Percentiles rank a stretch among this genome's conserved stretches.
phyloP scores from a whole-genome alignment of 2,113 vertebrate species.

The Chamaetylas fuelleborni region DNA sequence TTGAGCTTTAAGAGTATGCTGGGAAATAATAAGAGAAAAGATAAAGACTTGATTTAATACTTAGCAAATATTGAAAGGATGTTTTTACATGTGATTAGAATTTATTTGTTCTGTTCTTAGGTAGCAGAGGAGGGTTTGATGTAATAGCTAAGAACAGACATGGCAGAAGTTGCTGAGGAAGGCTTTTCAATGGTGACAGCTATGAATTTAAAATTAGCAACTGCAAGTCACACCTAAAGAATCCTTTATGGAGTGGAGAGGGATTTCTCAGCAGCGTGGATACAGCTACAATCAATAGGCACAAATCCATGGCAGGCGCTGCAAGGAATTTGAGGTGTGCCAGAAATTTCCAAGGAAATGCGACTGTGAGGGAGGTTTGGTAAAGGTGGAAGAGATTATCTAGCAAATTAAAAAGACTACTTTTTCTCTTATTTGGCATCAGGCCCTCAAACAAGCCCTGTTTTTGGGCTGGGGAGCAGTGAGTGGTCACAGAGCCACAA shows the following conservation, averaged over 20 bases:
- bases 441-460: fast-evolving
- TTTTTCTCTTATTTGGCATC: not conserved
- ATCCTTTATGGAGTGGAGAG: not conserved
- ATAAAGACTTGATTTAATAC: slow-evolving; percentile 64
- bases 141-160: slow-evolving; percentile 10
- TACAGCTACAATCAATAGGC: not conserved
- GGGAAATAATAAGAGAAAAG: slow-evolving; percentile 53
- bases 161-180: slow-evolving; percentile 50
- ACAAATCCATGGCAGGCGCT: not conserved
- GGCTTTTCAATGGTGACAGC: not conserved
- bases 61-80: slow-evolving; percentile 50
- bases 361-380: fast-evolving
- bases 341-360: not conserved
- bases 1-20: slow-evolving; percentile 39
- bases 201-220: slow-evolving; percentile 35
- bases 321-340: not conserved
- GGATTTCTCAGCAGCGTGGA: not conserved
- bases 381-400: not conserved
- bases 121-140: not conserved
- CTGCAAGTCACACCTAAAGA: not conserved
- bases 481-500: not conserved
- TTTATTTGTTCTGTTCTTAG: slow-evolving; percentile 48
- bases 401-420: not conserved
- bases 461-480: not conserved
- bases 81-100: slow-evolving; percentile 59